Percentiles rank a stretch among this genome's conserved stretches.
Conservation (phyloP, 2,797 vertebrate genomes). For the Corythornis leucogaster region DNA sequence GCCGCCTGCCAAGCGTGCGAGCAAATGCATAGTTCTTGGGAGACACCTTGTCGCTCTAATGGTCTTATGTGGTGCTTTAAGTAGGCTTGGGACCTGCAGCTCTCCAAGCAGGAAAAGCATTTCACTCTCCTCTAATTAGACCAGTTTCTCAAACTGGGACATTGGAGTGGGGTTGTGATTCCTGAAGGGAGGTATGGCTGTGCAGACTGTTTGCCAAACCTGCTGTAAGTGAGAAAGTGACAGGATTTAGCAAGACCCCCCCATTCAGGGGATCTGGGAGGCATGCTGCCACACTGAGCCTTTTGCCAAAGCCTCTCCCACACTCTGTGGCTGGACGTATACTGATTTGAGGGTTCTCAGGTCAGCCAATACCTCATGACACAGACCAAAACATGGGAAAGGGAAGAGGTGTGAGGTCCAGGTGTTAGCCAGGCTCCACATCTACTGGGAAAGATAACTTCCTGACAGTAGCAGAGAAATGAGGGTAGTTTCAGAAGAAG, state of each 20-base stretch:
- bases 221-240: accelerated
- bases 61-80: neutral
- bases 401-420: neutral
- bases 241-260: neutral
- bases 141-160: neutral
- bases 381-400: neutral
- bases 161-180: neutral
- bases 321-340: accelerated
- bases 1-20: neutral
- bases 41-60: neutral
- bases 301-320: neutral
- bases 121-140: constrained; percentile 14
- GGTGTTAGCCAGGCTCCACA: neutral
- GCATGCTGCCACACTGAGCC: accelerated
- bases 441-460: neutral
- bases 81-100: neutral
- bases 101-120: neutral
- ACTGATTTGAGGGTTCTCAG: neutral
- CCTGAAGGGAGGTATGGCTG: neutral
- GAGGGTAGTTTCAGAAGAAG: neutral
- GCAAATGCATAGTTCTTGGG: neutral
- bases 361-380: neutral
- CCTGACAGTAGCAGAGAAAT: neutral
- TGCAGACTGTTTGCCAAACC: neutral
- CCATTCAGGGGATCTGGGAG: neutral